Conservation (phyloP, 2,797 vertebrate species). For the Clarias laeviceps region DNA sequence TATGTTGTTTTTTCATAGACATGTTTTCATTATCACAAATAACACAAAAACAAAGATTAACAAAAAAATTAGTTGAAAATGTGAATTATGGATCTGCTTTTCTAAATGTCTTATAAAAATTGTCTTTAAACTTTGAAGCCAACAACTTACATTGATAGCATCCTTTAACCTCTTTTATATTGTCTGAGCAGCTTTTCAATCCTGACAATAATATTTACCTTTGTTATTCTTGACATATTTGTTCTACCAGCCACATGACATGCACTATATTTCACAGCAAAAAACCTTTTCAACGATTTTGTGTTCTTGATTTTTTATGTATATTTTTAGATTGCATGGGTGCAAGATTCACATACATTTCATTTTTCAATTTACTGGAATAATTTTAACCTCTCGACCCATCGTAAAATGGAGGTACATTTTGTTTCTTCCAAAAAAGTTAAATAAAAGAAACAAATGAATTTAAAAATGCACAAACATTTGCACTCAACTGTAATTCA, state of each 20-base stretch:
- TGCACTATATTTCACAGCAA: neutral
- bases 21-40: neutral
- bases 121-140: neutral
- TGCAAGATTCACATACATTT: neutral
- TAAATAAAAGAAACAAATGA: no score
- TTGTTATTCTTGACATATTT: conserved; percentile 10
- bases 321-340: neutral
- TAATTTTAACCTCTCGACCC: neutral
- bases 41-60: neutral
- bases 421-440: neutral
- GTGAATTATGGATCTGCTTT: neutral
- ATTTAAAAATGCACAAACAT: neutral
- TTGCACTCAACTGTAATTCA: neutral
- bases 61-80: neutral
- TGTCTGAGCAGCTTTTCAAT: neutral
- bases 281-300: conserved; percentile 7
- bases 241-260: neutral
- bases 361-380: neutral
- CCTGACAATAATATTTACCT: conserved; percentile 24
- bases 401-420: neutral
- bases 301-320: neutral
- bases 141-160: neutral
- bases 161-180: neutral
- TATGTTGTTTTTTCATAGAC: neutral
- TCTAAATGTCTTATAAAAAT: neutral